Evolutionary conservation across 1,140 invertebrate species (phyloP), one percentile per base, ranked within the genome.

Genomic region (Drosophila teissieri): DNA sequence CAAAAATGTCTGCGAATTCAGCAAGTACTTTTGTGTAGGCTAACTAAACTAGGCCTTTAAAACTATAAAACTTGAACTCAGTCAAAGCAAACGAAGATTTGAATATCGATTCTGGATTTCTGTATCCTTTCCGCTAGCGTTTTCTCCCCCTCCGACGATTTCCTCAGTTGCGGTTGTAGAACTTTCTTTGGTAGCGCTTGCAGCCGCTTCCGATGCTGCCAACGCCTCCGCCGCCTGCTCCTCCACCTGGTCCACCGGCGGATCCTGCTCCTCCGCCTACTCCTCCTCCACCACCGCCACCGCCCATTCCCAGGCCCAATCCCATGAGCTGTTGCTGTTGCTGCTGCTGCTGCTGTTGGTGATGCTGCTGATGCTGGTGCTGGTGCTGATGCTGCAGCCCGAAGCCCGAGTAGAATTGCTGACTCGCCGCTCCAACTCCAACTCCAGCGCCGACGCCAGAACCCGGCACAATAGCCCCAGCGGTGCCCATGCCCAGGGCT

Each of bases 101-200:
- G 24, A 57, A 72, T 57, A 56, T 72, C 68, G 42, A 68, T 45
- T 54, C 34, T 14, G 49, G 12, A 45, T 48, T 19, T 36, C 24
- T 40, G 62, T 40, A 34, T 44, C 37, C 39, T 31, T 53, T 19
- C 48, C 14, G 27, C 31, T 40, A 42, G 55, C 31, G 24, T 8
- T 17, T 39, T 24, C 46, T 58, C 19, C 31, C 15, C 19, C 31
- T 14, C 19, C 44, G 14, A 37, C 42, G 56, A 27, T 19, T 34
- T 19, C 79, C 31, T 85, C 54, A 91, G 73, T 91, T 86, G 82
- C 90, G 90, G 72, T 86, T 82, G 65, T 92, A 92, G 63, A 91
- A 92, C 83, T 92, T 92, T 86, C 91, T 90, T 89, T 92, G 91
- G 77, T 92, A 91, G 86, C 90, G 83, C 64, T 82, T 91, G 73